Conservation (phyloP, 2,797 vertebrate species). For the Sciurus carolinensis region DNA sequence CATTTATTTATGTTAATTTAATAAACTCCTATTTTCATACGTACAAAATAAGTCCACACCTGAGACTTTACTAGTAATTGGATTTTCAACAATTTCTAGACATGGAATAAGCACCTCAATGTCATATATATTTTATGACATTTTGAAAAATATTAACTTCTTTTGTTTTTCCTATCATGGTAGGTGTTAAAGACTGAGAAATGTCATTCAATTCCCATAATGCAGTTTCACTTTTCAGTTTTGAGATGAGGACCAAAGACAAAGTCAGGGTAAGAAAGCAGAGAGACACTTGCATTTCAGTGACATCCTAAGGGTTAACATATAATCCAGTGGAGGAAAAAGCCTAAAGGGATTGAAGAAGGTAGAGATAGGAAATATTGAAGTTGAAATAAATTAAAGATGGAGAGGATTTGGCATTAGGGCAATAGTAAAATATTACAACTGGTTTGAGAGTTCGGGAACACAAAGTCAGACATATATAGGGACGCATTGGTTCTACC, state of each 20-base stretch:
- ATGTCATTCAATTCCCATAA: background rate
- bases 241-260: background rate
- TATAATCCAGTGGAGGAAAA: background rate
- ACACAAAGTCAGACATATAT: background rate
- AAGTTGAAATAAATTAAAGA: background rate
- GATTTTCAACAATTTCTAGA: background rate
- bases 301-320: background rate
- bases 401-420: background rate
- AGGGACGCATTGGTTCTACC: no score
- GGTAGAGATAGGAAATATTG: fast-evolving
- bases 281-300: background rate
- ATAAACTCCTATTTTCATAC: background rate
- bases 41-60: background rate
- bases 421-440: background rate
- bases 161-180: background rate
- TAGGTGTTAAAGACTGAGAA: background rate
- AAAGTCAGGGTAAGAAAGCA: background rate
- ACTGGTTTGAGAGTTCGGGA: background rate
- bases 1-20: background rate
- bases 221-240: background rate
- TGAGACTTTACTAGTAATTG: background rate
- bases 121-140: background rate
- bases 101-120: background rate
- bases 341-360: background rate
- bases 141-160: background rate